Conservation (phyloP, 2,113 vertebrate species). For the Microcebus griseorufus region DNA sequence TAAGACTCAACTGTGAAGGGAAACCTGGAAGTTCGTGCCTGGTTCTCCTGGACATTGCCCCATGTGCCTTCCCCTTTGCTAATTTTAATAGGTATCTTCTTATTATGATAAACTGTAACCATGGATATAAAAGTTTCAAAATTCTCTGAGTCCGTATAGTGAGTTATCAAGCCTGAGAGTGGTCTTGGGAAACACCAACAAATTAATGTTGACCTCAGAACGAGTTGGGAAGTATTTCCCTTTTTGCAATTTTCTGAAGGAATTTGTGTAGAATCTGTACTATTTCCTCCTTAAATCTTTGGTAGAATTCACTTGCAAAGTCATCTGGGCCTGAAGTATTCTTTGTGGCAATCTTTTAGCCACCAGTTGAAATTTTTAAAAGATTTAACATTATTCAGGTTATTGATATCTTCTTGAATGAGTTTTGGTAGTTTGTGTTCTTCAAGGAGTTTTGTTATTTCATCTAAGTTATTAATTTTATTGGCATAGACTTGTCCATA, state of each 20-base stretch:
- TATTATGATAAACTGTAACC: not conserved
- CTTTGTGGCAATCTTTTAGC: not conserved
- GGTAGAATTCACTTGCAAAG: not conserved
- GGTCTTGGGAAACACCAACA: not conserved
- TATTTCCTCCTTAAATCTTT: not conserved
- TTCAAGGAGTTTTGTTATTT: not conserved
- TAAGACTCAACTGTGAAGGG: not conserved
- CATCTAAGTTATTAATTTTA: not conserved
- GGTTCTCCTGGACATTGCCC: not conserved
- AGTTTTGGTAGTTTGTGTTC: not conserved
- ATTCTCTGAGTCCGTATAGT: not conserved
- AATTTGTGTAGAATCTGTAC: not conserved
- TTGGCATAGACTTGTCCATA: not conserved
- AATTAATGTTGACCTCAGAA: not conserved
- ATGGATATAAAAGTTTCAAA: not conserved
- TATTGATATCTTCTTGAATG: not conserved
- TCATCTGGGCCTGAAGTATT: not conserved
- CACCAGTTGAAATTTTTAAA: not conserved
- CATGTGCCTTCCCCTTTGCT: not conserved
- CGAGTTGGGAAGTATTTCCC: not conserved
- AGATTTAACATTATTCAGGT: not conserved
- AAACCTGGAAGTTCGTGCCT: not conserved
- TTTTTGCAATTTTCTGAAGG: not conserved
- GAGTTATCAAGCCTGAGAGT: not conserved
- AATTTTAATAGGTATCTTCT: not conserved